Base-by-base conservation (phyloP, 2,797 vertebrate genomes). In the Smutsia temminckii region DNA sequence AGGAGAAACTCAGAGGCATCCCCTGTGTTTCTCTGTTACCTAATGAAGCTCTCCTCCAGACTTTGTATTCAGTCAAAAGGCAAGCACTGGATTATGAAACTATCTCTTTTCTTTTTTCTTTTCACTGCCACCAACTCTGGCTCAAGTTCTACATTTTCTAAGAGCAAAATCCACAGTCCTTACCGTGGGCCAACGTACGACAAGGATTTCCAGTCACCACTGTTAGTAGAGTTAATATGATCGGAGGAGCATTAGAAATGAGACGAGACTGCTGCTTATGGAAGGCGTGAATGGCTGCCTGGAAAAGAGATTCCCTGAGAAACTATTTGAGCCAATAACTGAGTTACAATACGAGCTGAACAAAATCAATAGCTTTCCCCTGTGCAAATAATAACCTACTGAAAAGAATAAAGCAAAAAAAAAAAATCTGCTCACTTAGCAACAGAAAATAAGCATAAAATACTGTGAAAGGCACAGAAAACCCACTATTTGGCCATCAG, bases 341-440 rank as follows among this genome's bases (percentile, higher is more conserved):
- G 46, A 83, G 74, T 81, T 74, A 86, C 78, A 78, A 85, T 80
- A 80, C 29, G 51, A 49, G 42, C n/a, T 71, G 66, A 72, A 0
- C 32, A 92, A 95, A 95, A 92, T 89, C 78, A 93, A 90, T 89
- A 91, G 64, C 83, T 84, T 94, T 84, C 8, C 64, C 85, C 91
- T 91, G 85, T 49, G 94, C 40, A 94, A 91, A 95, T 89, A 91
- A 94, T 81, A 86, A 81, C 55, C 66, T 85, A 88, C 49, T 81
- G 51, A 94, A 87, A 93, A 91, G 74, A 59, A 71, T 42, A 87
- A 32, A 51, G n/a, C 27, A 61, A 95, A 86, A 83, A 51, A 51
- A 72, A 87, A 61, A 77, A 68, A 46, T 29, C 53, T 69, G 27
- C 83, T 85, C 71, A 85, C 29, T 89, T 74, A 75, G 37, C 37